These are phyloP conservation scores for Pipistrellus pipistrellus DNA, from an alignment of 2,797 vertebrate genomes.

Conservation along the genomic window DNA sequence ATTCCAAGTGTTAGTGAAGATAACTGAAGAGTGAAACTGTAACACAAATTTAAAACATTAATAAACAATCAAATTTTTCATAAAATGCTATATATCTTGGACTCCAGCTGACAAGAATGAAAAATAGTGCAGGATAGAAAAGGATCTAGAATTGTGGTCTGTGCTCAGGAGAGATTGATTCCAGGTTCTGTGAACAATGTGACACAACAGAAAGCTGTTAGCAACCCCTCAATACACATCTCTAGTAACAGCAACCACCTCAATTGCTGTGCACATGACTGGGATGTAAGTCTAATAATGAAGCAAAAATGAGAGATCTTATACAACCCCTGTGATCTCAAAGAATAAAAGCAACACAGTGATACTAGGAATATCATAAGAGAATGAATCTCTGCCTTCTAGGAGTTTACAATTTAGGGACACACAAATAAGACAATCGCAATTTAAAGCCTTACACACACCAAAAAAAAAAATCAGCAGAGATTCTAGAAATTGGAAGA, in stretches of 20 bases:
- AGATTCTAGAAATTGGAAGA: not conserved
- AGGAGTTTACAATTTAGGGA: not conserved
- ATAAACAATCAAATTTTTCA: conserved; percentile 16
- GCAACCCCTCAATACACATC: not conserved
- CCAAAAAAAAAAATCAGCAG: not conserved
- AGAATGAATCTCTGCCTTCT: not conserved
- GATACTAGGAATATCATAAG: not conserved
- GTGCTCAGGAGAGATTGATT: not conserved
- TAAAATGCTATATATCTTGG: not conserved
- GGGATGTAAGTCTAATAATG: not conserved
- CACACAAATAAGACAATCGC: not conserved
- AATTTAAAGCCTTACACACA: not conserved
- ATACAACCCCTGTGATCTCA: not conserved
- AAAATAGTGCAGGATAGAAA: not conserved
- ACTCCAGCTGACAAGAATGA: not conserved
- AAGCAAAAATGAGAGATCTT: not conserved
- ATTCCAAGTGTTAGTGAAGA: not conserved
- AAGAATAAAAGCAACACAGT: not conserved
- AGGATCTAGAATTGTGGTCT: not conserved
- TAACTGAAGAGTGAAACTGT: not conserved
- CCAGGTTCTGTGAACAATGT: not conserved
- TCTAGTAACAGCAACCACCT: not conserved
- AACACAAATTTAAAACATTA: not conserved
- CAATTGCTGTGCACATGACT: not conserved
- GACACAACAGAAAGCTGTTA: not conserved